Percentiles rank a stretch among this genome's conserved stretches.
Conservation (phyloP, 2,113 vertebrate genomes). For the Agapornis roseicollis region DNA sequence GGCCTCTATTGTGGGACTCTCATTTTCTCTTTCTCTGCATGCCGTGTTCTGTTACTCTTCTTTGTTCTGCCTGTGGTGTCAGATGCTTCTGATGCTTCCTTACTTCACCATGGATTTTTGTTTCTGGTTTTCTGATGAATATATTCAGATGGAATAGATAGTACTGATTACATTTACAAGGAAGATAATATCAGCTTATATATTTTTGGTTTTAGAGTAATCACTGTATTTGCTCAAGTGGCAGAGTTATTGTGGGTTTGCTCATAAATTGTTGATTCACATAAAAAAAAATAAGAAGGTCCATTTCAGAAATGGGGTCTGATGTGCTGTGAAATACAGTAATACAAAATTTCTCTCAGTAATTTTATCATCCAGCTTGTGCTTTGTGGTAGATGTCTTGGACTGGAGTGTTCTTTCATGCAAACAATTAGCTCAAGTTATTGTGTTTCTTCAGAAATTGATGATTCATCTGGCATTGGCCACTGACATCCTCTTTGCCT, state of each 20-base stretch:
- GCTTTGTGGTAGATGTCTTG: not conserved
- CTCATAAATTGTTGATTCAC: not conserved
- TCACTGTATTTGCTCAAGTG: not conserved
- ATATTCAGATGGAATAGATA: not conserved
- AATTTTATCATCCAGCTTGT: not conserved
- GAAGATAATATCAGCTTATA: not conserved
- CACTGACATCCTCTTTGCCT: not conserved
- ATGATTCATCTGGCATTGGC: not conserved
- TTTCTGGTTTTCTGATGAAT: not conserved
- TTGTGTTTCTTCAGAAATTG: not conserved
- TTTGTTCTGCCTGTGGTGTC: not conserved
- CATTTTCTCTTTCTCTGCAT: not conserved
- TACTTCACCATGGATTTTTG: not conserved
- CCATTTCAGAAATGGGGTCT: not conserved
- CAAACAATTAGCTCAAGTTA: not conserved
- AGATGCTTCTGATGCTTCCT: not conserved
- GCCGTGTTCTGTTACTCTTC: not conserved
- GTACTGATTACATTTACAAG: not conserved
- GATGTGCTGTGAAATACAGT: not conserved
- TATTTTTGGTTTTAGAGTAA: not conserved
- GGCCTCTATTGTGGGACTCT: not conserved
- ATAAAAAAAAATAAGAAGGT: not conserved
- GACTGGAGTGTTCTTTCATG: not conserved
- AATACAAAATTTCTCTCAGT: not conserved
- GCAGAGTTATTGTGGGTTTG: not conserved